Conservation (phyloP, 2,797 vertebrate species). For the Sebastes oblongus region DNA sequence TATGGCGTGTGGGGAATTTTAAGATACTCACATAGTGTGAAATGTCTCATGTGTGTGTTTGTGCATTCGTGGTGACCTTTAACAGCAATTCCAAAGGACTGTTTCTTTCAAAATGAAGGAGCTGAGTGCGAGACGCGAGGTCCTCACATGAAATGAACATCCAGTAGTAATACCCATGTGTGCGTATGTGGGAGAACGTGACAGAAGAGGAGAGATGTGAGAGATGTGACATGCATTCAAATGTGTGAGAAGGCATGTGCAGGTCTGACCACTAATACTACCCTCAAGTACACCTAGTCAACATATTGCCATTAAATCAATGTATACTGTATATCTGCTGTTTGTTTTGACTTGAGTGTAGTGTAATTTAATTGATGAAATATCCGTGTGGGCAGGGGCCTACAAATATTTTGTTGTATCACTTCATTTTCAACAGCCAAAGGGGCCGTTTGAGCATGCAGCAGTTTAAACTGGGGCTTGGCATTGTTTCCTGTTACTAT, state of each 20-base stretch:
- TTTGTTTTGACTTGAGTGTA: not conserved
- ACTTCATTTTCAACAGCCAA: not conserved
- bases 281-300: not conserved
- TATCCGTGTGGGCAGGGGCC: not conserved
- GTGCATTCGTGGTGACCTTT: conserved; percentile 25
- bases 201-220: not conserved
- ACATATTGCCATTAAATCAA: no score
- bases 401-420: not conserved
- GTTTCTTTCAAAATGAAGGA: not conserved
- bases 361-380: not conserved
- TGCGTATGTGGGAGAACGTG: not conserved
- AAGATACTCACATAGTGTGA: not conserved
- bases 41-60: not conserved
- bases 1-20: conserved; percentile 11
- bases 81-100: not conserved
- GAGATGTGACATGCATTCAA: conserved; percentile 20
- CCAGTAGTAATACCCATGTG: not conserved
- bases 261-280: not conserved
- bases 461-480: not conserved
- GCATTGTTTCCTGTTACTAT: not conserved
- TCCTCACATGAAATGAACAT: not conserved
- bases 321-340: not conserved
- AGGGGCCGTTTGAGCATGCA: not conserved
- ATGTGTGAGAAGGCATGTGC: not conserved
- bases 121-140: not conserved